A percentile compares a stretch with the other conserved stretches of the same genome.
Evolutionary conservation across 1,140 invertebrate species (phyloP).

Genomic region (Drosophila nebulosa): DNA sequence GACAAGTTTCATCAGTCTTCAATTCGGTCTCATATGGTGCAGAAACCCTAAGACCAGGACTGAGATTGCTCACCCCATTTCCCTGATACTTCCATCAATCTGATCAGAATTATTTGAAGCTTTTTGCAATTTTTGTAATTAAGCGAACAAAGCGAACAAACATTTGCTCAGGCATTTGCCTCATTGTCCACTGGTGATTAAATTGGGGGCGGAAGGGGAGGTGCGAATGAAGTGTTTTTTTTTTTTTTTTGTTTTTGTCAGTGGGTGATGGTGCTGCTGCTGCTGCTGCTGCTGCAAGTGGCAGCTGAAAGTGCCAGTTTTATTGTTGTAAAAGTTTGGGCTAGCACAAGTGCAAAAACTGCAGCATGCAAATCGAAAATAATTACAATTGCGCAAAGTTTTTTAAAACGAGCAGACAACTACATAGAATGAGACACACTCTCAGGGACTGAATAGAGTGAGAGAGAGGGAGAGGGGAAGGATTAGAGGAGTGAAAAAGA

Average conservation of each 20-base stretch:
- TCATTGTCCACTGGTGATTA: constrained; percentile 32
- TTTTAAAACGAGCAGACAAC: constrained; percentile 55
- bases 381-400: constrained; percentile 63
- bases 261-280: background rate
- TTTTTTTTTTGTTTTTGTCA: no score
- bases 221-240: background rate
- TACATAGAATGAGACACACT: background rate
- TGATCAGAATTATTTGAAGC: constrained; percentile 62
- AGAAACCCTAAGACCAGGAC: background rate
- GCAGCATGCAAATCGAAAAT: constrained; percentile 62
- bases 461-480: background rate
- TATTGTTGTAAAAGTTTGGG: constrained; percentile 52
- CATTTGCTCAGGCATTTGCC: constrained; percentile 52
- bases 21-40: background rate
- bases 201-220: background rate
- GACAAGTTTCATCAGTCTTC: constrained; percentile 37
- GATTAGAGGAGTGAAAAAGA: background rate
- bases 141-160: constrained; percentile 56
- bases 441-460: background rate
- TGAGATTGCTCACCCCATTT: background rate
- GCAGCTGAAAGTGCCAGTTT: constrained; percentile 53
- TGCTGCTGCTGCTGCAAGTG: constrained; percentile 30
- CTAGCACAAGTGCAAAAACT: constrained; percentile 53
- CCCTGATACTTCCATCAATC: constrained; percentile 7
- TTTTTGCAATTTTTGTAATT: constrained; percentile 60